Percentiles rank a stretch among this genome's conserved stretches.
These are phyloP conservation scores for Yasuhikotakia modesta DNA, from an alignment of 2,797 vertebrate species.

Conservation along the genomic window DNA sequence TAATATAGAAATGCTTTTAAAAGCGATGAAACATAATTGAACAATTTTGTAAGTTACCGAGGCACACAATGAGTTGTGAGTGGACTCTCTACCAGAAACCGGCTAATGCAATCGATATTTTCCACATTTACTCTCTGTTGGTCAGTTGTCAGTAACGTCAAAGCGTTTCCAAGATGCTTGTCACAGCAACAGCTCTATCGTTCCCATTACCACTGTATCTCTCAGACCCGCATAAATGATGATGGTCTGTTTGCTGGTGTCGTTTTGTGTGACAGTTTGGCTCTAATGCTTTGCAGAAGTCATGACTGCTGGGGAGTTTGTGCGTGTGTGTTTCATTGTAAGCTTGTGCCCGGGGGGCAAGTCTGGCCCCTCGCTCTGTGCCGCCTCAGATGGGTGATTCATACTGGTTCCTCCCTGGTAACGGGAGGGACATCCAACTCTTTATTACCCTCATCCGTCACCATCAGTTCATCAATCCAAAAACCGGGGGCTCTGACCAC, in stretches of 20 bases:
- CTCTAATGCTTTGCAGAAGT: constrained; percentile 33
- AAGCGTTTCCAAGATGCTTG: constrained; percentile 39
- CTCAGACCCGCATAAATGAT: constrained; percentile 44
- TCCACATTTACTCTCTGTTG: neutral
- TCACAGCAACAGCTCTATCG: constrained; percentile 25
- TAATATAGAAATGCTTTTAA: neutral
- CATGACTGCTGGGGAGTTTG: constrained; percentile 6
- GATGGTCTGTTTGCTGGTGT: constrained; percentile 31
- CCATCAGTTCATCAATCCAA: constrained; percentile 78
- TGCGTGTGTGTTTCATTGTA: constrained; percentile 1
- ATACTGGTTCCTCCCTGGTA: constrained; percentile 77
- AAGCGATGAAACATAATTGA: neutral
- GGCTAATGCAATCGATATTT: neutral
- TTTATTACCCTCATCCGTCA: constrained; percentile 84
- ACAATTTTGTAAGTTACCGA: neutral
- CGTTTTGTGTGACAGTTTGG: constrained; percentile 39
- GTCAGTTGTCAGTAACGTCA: constrained; percentile 48
- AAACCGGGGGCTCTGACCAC: constrained; percentile 66
- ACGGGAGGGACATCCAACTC: constrained; percentile 80
- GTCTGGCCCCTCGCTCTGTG: constrained; percentile 58
- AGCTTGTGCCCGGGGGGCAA: neutral
- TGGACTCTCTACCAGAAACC: neutral
- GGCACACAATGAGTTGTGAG: neutral
- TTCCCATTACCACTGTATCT: constrained; percentile 28
- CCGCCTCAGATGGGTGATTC: constrained; percentile 78